Conservation (phyloP, 2,113 vertebrate genomes). For the Todiramphus chloris region DNA sequence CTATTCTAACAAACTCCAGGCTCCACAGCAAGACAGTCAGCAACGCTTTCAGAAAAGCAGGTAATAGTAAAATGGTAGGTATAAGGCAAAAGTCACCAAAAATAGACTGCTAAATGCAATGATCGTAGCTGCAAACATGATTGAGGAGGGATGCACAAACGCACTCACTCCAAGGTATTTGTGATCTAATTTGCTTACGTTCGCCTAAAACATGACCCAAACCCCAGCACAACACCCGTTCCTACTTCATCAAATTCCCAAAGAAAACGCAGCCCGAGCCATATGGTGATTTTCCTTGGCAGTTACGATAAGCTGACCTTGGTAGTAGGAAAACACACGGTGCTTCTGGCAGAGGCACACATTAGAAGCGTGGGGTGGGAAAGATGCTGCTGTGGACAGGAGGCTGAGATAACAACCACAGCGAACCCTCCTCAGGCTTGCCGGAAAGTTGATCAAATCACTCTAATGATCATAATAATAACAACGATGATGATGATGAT, state of each 20-base stretch:
- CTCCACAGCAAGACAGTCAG: background rate
- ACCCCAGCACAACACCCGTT: background rate
- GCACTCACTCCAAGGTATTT: background rate
- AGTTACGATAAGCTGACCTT: slow-evolving; percentile 59
- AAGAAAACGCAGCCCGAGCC: slow-evolving; percentile 16
- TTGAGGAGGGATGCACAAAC: background rate
- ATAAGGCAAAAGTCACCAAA: background rate
- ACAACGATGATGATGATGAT: background rate
- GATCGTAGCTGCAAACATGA: background rate
- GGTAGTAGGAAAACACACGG: slow-evolving; percentile 16
- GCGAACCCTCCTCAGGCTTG: background rate
- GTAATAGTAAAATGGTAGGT: background rate
- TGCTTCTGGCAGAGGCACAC: background rate
- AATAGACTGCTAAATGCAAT: background rate
- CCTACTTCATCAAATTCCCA: slow-evolving; percentile 1
- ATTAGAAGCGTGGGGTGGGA: background rate
- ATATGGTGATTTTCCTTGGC: slow-evolving; percentile 53
- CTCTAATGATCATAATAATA: background rate
- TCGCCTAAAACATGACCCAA: background rate
- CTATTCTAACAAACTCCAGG: background rate
- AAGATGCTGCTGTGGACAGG: background rate
- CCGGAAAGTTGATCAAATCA: background rate
- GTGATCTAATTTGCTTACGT: background rate
- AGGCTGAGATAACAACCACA: background rate
- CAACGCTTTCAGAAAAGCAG: background rate